Conservation (phyloP, 2,797 vertebrate species). For the Hydrophis major region DNA sequence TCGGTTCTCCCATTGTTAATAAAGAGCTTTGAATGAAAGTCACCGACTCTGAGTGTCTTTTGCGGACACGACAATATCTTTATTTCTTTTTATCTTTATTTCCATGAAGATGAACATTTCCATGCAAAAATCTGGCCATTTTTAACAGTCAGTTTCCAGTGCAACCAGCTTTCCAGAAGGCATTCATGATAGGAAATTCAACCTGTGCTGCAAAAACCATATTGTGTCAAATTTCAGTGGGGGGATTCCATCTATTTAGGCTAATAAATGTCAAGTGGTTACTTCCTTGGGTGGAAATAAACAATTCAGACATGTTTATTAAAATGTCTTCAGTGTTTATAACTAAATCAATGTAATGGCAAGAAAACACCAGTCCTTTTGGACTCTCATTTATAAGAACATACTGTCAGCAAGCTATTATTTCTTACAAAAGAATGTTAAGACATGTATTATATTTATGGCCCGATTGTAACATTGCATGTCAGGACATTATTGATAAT, state of each 20-base stretch:
- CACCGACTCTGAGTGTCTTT: too few species aligned
- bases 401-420: background rate
- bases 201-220: background rate
- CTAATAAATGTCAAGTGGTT: background rate
- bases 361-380: background rate
- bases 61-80: too few species aligned
- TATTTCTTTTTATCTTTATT: background rate
- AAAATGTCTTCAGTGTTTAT: background rate
- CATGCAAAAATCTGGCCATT: background rate
- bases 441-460: conserved; percentile 10
- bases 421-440: conserved; percentile 3
- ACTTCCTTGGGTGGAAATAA: conserved; percentile 4
- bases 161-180: background rate
- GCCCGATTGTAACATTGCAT: background rate
- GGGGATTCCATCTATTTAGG: background rate
- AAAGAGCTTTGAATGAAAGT: too few species aligned
- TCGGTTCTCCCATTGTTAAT: too few species aligned
- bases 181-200: background rate
- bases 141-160: background rate
- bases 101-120: background rate
- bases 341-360: background rate
- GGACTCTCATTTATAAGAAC: background rate
- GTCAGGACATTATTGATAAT: conserved; percentile 11
- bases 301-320: background rate
- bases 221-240: background rate